These are phyloP conservation scores for Boulengeromyrus knoepffleri DNA, from an alignment of 2,113 vertebrate genomes.

Conservation along the genomic window DNA sequence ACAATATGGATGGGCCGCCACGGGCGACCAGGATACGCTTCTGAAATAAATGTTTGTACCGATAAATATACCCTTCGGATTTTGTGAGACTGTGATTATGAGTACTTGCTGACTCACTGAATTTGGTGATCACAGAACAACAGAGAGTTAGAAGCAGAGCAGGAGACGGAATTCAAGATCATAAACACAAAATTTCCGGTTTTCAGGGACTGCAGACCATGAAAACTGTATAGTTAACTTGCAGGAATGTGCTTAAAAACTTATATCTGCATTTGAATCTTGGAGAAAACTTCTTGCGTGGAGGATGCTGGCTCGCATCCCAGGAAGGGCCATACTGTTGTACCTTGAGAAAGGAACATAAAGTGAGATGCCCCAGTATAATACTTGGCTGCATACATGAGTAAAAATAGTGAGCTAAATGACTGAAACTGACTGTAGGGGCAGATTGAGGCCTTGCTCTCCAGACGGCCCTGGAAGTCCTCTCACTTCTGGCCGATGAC, in stretches of 20 bases:
- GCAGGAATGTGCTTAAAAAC: not conserved
- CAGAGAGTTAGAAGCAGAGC: not conserved
- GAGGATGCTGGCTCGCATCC: not conserved
- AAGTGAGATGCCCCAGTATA: not conserved
- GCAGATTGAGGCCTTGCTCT: not conserved
- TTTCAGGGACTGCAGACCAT: not conserved
- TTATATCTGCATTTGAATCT: not conserved
- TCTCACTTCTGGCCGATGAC: not conserved
- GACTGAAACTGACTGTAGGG: not conserved
- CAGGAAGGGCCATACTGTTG: not conserved
- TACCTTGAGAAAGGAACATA: not conserved
- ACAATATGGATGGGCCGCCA: not conserved
- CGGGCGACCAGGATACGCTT: not conserved
- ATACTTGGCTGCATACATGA: not conserved
- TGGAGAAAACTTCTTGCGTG: not conserved
- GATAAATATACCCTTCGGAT: not conserved
- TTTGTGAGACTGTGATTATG: not conserved
- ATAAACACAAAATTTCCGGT: not conserved
- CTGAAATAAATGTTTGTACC: not conserved
- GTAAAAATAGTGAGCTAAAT: not conserved
- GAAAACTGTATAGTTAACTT: not conserved
- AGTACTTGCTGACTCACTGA: not conserved
- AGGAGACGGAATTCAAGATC: not conserved
- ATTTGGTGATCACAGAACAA: not conserved
- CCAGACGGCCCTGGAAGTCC: not conserved